These are phyloP conservation scores for Drosophila pruinosa DNA, from an alignment of 1,140 invertebrate genomes.

Conservation along the genomic window DNA sequence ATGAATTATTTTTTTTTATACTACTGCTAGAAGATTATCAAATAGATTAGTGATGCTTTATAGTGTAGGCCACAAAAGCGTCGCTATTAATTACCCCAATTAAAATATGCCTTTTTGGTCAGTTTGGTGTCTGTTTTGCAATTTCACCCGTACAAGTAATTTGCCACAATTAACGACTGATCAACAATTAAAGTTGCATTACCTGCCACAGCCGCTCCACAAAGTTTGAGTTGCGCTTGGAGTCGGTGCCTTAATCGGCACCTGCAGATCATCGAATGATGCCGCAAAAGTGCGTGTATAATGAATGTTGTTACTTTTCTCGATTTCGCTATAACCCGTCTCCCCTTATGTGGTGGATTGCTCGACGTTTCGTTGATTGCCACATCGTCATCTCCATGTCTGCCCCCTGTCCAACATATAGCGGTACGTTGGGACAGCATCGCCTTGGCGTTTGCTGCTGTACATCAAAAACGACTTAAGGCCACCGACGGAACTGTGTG, in stretches of 20 bases:
- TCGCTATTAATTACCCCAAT: constrained; percentile 63
- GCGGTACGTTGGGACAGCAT: not conserved
- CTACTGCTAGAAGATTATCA: not conserved
- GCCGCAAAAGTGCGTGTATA: constrained; percentile 62
- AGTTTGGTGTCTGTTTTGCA: constrained; percentile 36
- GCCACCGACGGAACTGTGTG: constrained; percentile 42
- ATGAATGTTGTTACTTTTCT: constrained; percentile 39
- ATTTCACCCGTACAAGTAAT: constrained; percentile 56
- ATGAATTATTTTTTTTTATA: not conserved
- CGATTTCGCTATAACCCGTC: constrained; percentile 5
- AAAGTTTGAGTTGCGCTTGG: not conserved
- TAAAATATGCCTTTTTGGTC: constrained; percentile 51
- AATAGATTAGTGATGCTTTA: not conserved
- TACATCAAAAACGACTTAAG: constrained; percentile 74
- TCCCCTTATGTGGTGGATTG: not conserved
- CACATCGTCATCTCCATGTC: constrained; percentile 25
- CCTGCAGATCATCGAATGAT: constrained; percentile 54
- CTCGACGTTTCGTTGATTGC: not conserved
- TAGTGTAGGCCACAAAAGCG: constrained; percentile 53
- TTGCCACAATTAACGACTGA: constrained; percentile 76
- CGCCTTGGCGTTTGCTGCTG: constrained; percentile 33
- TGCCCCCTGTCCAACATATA: not conserved
- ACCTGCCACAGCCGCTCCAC: constrained; percentile 30
- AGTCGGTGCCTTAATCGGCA: constrained; percentile 48
- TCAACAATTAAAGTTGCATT: constrained; percentile 75